Conservation (phyloP, 2,888 invertebrate genomes). For the Cerastoderma edule region DNA sequence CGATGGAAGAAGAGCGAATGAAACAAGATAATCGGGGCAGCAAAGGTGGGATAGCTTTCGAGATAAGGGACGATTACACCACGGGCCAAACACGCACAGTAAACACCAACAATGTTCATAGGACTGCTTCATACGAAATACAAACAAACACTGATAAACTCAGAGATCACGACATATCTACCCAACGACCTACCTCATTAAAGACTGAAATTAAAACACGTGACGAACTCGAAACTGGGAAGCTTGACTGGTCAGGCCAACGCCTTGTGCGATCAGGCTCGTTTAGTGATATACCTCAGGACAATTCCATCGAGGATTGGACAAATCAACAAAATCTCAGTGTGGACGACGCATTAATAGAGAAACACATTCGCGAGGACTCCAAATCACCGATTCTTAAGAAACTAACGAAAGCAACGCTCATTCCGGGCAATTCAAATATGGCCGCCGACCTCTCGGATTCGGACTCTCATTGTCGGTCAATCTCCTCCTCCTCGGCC, state of each 20-base stretch:
- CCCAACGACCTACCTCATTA: conserved; percentile 64
- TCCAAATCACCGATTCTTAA: conserved; percentile 43
- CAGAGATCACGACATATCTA: conserved; percentile 40
- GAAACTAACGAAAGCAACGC: conserved; percentile 58
- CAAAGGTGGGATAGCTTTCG: conserved; percentile 71
- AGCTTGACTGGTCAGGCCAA: conserved; percentile 75
- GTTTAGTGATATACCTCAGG: conserved; percentile 74
- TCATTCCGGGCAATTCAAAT: background rate
- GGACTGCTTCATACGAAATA: conserved; percentile 57
- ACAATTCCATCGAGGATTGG: conserved; percentile 70
- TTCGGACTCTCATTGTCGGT: conserved; percentile 62
- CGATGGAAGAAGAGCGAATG: conserved; percentile 45
- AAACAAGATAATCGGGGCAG: conserved; percentile 43
- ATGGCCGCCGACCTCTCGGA: conserved; percentile 68
- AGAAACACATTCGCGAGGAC: conserved; percentile 54
- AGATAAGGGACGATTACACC: conserved; percentile 70
- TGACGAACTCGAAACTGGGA: conserved; percentile 50
- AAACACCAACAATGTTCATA: conserved; percentile 53
- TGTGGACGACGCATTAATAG: conserved; percentile 55
- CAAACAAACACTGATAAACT: conserved; percentile 25
- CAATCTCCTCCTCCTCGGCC: conserved; percentile 56
- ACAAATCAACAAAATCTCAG: conserved; percentile 59
- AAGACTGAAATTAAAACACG: conserved; percentile 51
- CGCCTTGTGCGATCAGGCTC: conserved; percentile 72
- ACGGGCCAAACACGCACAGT: conserved; percentile 63